Percentiles rank a stretch among this genome's conserved stretches.
Evolutionary conservation across 2,113 vertebrate genomes (phyloP).

Genomic region (Setophaga kirtlandii): DNA sequence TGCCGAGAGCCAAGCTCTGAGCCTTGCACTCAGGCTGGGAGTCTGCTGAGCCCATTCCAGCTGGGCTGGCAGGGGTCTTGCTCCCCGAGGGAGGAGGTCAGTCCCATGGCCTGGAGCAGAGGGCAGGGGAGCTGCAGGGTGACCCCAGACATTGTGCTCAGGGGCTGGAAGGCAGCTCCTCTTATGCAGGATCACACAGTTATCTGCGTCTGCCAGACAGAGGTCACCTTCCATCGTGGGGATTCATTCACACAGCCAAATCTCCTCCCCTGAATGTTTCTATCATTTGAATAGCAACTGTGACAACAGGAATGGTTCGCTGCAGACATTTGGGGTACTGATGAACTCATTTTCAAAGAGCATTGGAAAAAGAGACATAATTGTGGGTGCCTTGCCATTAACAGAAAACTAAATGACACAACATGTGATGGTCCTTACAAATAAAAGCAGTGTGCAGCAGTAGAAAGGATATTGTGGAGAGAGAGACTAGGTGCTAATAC

Average conservation of each 20-base stretch:
- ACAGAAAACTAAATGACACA: neutral
- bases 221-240: neutral
- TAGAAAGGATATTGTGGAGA: neutral
- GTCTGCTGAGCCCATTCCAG: neutral
- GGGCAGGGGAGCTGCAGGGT: neutral
- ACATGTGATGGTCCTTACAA: neutral
- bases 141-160: neutral
- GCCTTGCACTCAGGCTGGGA: neutral
- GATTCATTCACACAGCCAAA: neutral
- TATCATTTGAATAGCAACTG: neutral
- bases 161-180: constrained; percentile 6
- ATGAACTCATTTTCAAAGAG: neutral
- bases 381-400: neutral
- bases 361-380: neutral
- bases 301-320: neutral
- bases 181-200: neutral
- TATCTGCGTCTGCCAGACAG: rapidly evolving
- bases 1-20: neutral
- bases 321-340: neutral
- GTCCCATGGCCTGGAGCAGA: neutral
- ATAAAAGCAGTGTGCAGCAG: neutral
- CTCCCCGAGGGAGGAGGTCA: neutral
- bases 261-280: neutral
- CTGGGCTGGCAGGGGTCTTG: constrained; percentile 17
- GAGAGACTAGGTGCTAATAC: neutral